Evolutionary conservation across 2,888 invertebrate species (phyloP), one percentile per base, ranked within the genome.

Genomic region (Plagodis dolabraria): DNA sequence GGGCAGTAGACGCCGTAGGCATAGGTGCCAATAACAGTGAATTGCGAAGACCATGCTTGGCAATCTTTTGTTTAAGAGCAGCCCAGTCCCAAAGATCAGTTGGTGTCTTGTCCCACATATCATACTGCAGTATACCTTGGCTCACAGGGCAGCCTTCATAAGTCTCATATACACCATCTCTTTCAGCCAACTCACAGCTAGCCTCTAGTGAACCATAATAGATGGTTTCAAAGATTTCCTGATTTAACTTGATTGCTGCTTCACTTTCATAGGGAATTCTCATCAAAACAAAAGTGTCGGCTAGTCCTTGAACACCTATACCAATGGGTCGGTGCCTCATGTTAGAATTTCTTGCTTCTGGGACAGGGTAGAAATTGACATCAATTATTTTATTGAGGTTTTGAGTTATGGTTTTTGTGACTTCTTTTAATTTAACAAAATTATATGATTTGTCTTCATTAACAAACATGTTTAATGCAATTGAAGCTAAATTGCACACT

Each of bases 1-100:
- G 99, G 4, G 99, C 99, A 0, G 99, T 99, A 0, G 99, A 99
- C 7, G 99, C 99, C 6, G 99, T 99, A 0, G 99, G 99, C 99
- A 99, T 99, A 0, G 99, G 99, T 0, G 99, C 99, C 65, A 99
- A 72, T 22, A 99, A 92, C 35, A 99, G 92, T 2, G 99, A 99
- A 91, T 99, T 99, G 57, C 99, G 93, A 0, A 99, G 93, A 8
- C 99, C 99, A 87, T 97, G 94, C 87, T 96, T 93, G 0, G 96
- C 95, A 71, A 99, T 99, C 81, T 96, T 96, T 50, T 92, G 94
- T 85, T 98, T 98, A 12, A 99, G 92, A 7, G 80, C 89, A 1
- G 90, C 78, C 99, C 99, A 99, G 83, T 99, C 94, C 97, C 98
- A 98, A 6, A 98, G 93, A 70, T 96, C 93, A 0, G 97, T 96